A percentile compares a stretch with the other conserved stretches of the same genome.
Evolutionary conservation across 2,888 invertebrate species (phyloP).

Genomic region (Ophraella communa): DNA sequence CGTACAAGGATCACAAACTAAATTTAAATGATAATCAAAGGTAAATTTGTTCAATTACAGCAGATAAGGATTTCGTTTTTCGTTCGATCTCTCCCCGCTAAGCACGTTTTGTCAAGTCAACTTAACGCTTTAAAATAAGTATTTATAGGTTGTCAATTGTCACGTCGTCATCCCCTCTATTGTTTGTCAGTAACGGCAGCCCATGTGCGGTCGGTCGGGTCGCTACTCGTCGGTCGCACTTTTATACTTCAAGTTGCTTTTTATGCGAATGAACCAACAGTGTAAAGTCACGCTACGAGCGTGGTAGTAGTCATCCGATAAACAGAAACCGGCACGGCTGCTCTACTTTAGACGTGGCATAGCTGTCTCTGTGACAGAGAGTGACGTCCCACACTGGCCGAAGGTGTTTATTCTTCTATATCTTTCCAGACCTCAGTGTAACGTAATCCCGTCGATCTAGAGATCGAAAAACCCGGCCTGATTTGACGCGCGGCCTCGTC

Average conservation of each 20-base stretch:
- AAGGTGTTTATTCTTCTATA: constrained; percentile 24
- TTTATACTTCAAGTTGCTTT: constrained; percentile 53
- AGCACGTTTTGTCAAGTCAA: constrained; percentile 7
- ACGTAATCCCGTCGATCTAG: constrained; percentile 18
- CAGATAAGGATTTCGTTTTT: not conserved
- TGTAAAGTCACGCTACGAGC: constrained; percentile 49
- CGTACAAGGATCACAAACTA: too few species aligned
- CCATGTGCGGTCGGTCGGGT: constrained; percentile 45
- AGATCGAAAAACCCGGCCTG: constrained; percentile 36
- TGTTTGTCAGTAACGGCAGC: constrained; percentile 46
- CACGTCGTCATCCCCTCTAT: constrained; percentile 53
- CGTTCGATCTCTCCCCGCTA: not conserved
- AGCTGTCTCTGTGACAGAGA: constrained; percentile 47
- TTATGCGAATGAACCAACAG: constrained; percentile 55
- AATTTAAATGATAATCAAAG: not conserved
- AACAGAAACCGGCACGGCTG: constrained; percentile 50
- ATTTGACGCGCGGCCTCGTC: constrained; percentile 52
- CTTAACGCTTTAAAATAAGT: constrained; percentile 9
- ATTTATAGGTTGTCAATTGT: constrained; percentile 33
- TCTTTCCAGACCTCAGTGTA: constrained; percentile 17
- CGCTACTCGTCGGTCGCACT: constrained; percentile 49
- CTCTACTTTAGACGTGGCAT: constrained; percentile 57
- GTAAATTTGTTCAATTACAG: not conserved
- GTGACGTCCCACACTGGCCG: constrained; percentile 49
- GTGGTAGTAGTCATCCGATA: constrained; percentile 50